Base-by-base conservation (phyloP, 1,140 invertebrate genomes). In the Colletes gigas region DNA sequence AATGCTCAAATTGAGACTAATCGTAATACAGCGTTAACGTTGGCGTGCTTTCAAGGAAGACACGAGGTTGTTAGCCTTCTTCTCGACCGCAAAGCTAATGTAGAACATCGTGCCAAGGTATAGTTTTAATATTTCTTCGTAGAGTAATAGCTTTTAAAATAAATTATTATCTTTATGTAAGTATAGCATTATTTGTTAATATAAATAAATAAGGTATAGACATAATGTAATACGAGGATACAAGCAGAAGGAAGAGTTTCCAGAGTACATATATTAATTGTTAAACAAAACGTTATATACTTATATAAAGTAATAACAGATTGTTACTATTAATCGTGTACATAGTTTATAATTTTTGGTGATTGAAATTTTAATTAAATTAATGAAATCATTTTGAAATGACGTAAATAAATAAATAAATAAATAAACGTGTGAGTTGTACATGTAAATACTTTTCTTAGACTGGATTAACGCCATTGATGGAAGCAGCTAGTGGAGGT, bases 1-100 rank as follows among this genome's bases (percentile, higher is more conserved):
- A 99, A 99, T 95, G 99, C 99, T 71, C 98, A 99, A 94, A 99
- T 99, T 88, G 99, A 99, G 94, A 99, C 99, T 4, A 99, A 99
- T 93, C 94, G 98, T 62, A 99, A 99, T 92, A 99, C 99, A 15
- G 99, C 99, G 7, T 94, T 99, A 69, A 99, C 99, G 12, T 94
- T 99, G 59, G 99, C 99, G 7, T 99, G 99, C 93, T 99, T 99
- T 94, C 99, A 99, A 96, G 99, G 99, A 83, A 95, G 99, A 74
- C 98, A 99, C 92, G 99, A 99, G 93, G 99, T 99, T 50, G 99
- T 99, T 12, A 98, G 97, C 91, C 94, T 99, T 17, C 94, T 99
- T 39, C 95, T 99, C 0, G 98, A 99, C 93, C 95, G 98, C 54
- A 99, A 99, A 92, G 99, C 99, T 12, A 99, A 99, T 94, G 98